These are phyloP conservation scores for Tinea pellionella DNA, from an alignment of 2,888 invertebrate genomes.

Conservation along the genomic window DNA sequence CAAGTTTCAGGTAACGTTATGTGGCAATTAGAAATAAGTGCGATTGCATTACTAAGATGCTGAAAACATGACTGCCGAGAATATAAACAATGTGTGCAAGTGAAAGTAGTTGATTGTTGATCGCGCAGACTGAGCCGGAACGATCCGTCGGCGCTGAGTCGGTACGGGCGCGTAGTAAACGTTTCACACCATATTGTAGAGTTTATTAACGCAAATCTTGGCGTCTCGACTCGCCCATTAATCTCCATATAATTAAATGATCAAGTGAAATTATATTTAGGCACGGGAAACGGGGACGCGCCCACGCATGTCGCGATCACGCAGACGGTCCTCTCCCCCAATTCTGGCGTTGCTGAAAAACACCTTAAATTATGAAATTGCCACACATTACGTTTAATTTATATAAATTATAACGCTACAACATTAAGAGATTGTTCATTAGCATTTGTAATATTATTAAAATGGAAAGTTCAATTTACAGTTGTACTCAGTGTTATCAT, in stretches of 20 bases:
- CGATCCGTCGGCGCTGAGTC: constrained; percentile 3
- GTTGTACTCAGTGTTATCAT: constrained; percentile 21
- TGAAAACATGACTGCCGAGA: background rate
- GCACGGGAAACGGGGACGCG: constrained; percentile 56
- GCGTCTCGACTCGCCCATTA: constrained; percentile 55
- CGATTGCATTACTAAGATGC: background rate
- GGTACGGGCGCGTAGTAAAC: constrained; percentile 36
- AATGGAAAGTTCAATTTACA: too few relatives aligned
- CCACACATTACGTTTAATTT: background rate
- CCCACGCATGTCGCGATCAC: constrained; percentile 34
- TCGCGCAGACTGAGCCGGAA: background rate
- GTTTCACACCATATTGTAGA: constrained; percentile 42
- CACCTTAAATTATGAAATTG: constrained; percentile 12
- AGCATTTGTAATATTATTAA: too few relatives aligned
- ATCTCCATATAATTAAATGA: constrained; percentile 69
- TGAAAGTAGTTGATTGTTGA: background rate
- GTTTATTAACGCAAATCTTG: constrained; percentile 56
- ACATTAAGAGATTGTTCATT: too few relatives aligned
- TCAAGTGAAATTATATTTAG: constrained; percentile 68
- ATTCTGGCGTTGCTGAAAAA: constrained; percentile 27
- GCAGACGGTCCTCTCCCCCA: constrained; percentile 32
- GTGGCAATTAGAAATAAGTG: background rate
- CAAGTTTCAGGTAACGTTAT: background rate
- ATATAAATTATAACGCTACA: background rate
- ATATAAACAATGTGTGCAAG: constrained; percentile 3